Base-by-base conservation (phyloP, 1,140 invertebrate genomes). In the Caenorhabditis brenneri region DNA sequence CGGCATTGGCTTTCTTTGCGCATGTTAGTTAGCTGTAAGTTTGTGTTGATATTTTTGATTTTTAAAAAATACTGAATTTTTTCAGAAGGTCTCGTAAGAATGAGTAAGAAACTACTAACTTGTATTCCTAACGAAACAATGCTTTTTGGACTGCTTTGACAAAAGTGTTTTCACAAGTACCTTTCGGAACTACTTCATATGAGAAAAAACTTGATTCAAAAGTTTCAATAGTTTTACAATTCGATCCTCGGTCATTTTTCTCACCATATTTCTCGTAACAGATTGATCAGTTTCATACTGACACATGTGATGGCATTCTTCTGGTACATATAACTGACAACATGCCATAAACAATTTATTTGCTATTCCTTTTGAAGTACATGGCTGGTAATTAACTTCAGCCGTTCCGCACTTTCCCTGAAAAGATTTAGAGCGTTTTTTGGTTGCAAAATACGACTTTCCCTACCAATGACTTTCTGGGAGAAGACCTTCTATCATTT, bases 281-380 rank as follows among this genome's bases (percentile, higher is more conserved):
- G 60, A 29, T 15, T 86, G 84, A 53, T 86, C 85, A n/a, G 86
- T 87, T 36, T 87, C 86, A 48, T 86, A 87, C 12, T 46, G 39
- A 46, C 86, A 87, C 81, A 87, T 80, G 19, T 74, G 58, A 53
- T 87, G 86, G 36, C 86, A 87, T 31, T 87, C 84, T 22, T 84
- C 79, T 12, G 84, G 81, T 9, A 84, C 86, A 69, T 87, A 87
- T 16, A 86, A 33, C 49, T 87, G 81, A 36, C 86, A 87, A 74
- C 86, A 87, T 19, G 86, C 55, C 49, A 79, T 39, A 82, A 87
- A 87, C 1, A 87, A 85, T 48, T 87, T 86, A 49, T 87, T 84
- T 15, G 86, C 86, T 9, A 86, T 86, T 36, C 69, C 80, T 24
- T 78, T 87, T 15, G 65, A 85, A 7, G 86, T 87, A 55, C 86